Evolutionary conservation across 2,888 invertebrate species (phyloP).

Genomic region (Drosophila pseudotakahashii): DNA sequence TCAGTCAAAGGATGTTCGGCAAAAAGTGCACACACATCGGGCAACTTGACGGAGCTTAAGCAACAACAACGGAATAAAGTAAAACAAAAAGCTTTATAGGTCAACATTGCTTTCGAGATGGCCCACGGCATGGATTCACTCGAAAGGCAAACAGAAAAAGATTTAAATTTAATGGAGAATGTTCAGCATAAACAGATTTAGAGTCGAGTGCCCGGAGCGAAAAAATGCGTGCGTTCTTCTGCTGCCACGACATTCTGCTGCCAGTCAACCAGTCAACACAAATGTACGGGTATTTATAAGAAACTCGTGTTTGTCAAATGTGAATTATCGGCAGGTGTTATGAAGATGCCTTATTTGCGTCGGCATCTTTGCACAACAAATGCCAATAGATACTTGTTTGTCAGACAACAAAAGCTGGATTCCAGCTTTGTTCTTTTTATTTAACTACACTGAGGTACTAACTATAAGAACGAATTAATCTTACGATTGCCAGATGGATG

Average conservation of each 20-base stretch:
- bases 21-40: constrained; percentile 40
- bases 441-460: not conserved
- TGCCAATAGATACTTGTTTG: not conserved
- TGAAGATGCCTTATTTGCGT: not conserved
- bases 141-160: constrained; percentile 24
- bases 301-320: constrained; percentile 3
- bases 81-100: constrained; percentile 35
- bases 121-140: constrained; percentile 24
- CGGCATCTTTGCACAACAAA: not conserved
- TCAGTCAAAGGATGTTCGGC: constrained; percentile 49
- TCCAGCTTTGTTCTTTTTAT: not conserved
- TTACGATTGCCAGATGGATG: not conserved
- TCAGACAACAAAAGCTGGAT: not conserved
- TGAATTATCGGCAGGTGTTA: constrained; percentile 10
- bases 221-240: not conserved
- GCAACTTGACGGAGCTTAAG: constrained; percentile 33
- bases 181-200: constrained; percentile 41
- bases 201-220: constrained; percentile 14
- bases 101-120: constrained; percentile 31
- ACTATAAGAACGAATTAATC: not conserved
- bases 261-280: not conserved
- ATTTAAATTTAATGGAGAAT: constrained; percentile 41
- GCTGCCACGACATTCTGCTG: constrained; percentile 8
- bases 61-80: constrained; percentile 23
- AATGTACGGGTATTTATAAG: constrained; percentile 8